A percentile compares a stretch with the other conserved stretches of the same genome.
Conservation (phyloP, 2,888 invertebrate species). For the Calliscelio sp. region DNA sequence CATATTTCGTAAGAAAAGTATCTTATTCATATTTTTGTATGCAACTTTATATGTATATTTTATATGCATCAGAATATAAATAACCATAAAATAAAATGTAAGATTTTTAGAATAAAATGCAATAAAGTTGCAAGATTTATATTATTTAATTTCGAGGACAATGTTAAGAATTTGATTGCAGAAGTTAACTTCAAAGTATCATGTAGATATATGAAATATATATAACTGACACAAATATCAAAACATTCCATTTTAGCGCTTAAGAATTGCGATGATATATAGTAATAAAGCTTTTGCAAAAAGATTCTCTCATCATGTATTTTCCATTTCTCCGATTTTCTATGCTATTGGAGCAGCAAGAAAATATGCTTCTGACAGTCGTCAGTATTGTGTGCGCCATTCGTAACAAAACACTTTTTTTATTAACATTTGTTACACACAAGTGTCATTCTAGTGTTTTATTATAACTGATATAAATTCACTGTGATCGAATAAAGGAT, state of each 20-base stretch:
- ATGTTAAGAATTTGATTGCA: too few species aligned
- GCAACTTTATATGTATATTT: too few species aligned
- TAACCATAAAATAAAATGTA: too few species aligned
- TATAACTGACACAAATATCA: constrained; percentile 6
- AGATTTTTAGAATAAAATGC: too few species aligned
- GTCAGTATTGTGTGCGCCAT: background rate
- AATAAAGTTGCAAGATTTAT: too few species aligned
- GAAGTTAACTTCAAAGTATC: background rate
- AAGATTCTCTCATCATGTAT: constrained; percentile 10
- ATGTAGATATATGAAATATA: background rate
- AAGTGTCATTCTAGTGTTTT: constrained; percentile 1
- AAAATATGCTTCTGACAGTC: constrained; percentile 35
- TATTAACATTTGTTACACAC: constrained; percentile 14
- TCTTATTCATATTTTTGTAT: too few species aligned
- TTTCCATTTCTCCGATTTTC: constrained; percentile 27
- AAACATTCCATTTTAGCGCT: constrained; percentile 5
- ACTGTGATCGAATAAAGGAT: too few species aligned
- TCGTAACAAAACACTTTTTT: background rate
- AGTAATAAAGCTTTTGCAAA: background rate
- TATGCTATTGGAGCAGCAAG: constrained; percentile 15
- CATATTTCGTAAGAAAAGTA: too few species aligned
- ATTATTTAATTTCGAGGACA: too few species aligned
- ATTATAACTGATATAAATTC: background rate
- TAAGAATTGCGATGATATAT: constrained; percentile 11
- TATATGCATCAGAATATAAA: too few species aligned